These are phyloP conservation scores for Himalopsyche tibetana DNA, from an alignment of 2,888 invertebrate genomes.

Conservation along the genomic window DNA sequence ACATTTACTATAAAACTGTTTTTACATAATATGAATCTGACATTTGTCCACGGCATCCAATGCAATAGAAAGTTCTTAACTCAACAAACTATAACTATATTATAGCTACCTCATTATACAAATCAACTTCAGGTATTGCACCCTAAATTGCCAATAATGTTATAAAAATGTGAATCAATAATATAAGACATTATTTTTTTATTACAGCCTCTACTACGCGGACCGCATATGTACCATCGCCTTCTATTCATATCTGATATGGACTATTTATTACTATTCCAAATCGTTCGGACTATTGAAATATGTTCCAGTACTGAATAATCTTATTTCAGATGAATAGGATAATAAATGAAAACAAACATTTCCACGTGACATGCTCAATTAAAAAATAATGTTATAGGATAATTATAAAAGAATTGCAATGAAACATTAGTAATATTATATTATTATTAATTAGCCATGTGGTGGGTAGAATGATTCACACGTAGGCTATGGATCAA, in stretches of 20 bases:
- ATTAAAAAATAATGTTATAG: not conserved
- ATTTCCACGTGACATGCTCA: not conserved
- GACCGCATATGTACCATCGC: not conserved
- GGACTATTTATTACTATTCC: not conserved
- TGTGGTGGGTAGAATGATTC: not conserved
- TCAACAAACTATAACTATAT: too few species aligned
- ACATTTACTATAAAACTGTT: too few species aligned
- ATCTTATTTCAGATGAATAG: not conserved
- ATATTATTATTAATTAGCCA: not conserved
- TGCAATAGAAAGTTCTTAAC: too few species aligned
- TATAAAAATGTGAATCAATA: not conserved
- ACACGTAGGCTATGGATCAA: not conserved
- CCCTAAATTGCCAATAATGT: too few species aligned
- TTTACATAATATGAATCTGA: too few species aligned
- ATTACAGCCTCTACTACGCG: not conserved
- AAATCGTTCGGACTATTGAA: not conserved
- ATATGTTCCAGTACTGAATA: not conserved
- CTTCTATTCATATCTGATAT: conserved; percentile 4
- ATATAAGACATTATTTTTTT: not conserved
- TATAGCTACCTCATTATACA: too few species aligned
- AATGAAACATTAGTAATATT: not conserved
- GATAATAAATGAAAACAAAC: not conserved
- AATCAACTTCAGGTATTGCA: too few species aligned
- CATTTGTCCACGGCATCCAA: too few species aligned
- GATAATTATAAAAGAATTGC: too few species aligned